Evolutionary conservation across 2,113 vertebrate species (phyloP).

Genomic region (Dasyprocta punctata): DNA sequence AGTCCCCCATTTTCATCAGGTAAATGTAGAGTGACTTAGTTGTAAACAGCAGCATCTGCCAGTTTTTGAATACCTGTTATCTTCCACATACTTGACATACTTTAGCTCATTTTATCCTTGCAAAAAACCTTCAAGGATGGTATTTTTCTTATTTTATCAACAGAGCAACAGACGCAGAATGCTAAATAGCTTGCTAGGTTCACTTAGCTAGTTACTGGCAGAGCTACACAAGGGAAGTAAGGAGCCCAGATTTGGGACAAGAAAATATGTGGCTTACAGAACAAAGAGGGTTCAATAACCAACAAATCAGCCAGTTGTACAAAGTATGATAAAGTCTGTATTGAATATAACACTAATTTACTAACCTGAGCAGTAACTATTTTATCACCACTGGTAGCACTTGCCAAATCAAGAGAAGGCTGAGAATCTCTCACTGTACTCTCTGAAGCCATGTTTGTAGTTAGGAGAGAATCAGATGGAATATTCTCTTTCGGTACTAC

Average conservation of each 20-base stretch:
- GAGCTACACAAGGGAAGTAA: not conserved
- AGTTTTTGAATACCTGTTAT: constrained; percentile 54
- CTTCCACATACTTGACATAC: constrained; percentile 23
- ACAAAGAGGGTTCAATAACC: constrained; percentile 43
- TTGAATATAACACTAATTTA: constrained; percentile 65
- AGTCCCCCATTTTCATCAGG: not conserved
- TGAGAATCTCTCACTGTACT: constrained; percentile 93
- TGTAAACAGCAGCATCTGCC: constrained; percentile 27
- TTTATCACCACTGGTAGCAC: constrained; percentile 98
- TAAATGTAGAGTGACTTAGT: not conserved
- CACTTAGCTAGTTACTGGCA: constrained; percentile 34
- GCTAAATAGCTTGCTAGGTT: constrained; percentile 26
- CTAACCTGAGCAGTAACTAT: constrained; percentile 97
- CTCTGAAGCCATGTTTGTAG: constrained; percentile 89
- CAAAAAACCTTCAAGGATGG: constrained; percentile 30
- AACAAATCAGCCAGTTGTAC: constrained; percentile 28
- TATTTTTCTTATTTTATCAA: constrained; percentile 1
- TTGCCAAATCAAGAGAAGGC: constrained; percentile 97
- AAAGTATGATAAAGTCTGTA: constrained; percentile 29
- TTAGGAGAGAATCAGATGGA: constrained; percentile 90
- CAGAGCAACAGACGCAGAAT: constrained; percentile 16
- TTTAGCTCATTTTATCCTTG: constrained; percentile 29
- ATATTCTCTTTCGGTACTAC: constrained; percentile 86
- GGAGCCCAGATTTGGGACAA: constrained; percentile 8
- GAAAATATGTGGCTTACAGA: constrained; percentile 38